These are phyloP conservation scores for Crenichthys baileyi DNA, from an alignment of 2,797 vertebrate genomes.

Conservation along the genomic window DNA sequence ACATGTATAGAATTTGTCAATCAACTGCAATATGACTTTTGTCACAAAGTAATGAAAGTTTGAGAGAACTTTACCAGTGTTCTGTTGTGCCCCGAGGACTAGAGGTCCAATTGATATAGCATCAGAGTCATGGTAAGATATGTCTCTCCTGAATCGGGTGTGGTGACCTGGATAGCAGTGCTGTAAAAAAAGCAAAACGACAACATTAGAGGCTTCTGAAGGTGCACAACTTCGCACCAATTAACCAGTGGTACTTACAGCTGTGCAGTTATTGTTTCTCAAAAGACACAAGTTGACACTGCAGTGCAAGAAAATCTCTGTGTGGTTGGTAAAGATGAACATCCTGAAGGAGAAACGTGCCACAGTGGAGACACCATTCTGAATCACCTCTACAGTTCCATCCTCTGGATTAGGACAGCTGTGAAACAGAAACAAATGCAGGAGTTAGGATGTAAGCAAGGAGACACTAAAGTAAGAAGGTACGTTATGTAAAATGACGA, in stretches of 20 bases:
- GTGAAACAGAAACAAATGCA: not conserved
- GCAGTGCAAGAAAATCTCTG: slow-evolving; percentile 67
- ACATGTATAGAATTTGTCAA: not conserved
- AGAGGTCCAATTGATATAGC: slow-evolving; percentile 64
- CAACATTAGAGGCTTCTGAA: not conserved
- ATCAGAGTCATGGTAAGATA: slow-evolving; percentile 27
- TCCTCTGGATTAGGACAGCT: slow-evolving; percentile 72
- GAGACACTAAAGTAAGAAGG: not conserved
- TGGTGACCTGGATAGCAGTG: slow-evolving; percentile 47
- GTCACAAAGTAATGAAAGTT: not conserved
- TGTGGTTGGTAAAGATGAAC: slow-evolving; percentile 58
- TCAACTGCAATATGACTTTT: not conserved
- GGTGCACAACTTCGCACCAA: not conserved
- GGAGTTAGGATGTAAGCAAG: not conserved
- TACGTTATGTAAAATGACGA: not conserved
- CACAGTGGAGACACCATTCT: slow-evolving; percentile 60
- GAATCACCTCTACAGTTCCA: slow-evolving; percentile 50
- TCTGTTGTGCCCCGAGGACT: rapidly evolving
- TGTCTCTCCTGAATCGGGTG: not conserved
- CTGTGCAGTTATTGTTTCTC: slow-evolving; percentile 43
- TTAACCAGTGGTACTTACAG: slow-evolving; percentile 38
- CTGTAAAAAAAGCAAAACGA: slow-evolving; percentile 37
- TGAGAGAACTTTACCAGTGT: not conserved
- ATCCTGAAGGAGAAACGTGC: slow-evolving; percentile 67
- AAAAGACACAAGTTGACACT: slow-evolving; percentile 61